Evolutionary conservation across 2,113 vertebrate species (phyloP).

Genomic region (Melanerpes formicivorus): DNA sequence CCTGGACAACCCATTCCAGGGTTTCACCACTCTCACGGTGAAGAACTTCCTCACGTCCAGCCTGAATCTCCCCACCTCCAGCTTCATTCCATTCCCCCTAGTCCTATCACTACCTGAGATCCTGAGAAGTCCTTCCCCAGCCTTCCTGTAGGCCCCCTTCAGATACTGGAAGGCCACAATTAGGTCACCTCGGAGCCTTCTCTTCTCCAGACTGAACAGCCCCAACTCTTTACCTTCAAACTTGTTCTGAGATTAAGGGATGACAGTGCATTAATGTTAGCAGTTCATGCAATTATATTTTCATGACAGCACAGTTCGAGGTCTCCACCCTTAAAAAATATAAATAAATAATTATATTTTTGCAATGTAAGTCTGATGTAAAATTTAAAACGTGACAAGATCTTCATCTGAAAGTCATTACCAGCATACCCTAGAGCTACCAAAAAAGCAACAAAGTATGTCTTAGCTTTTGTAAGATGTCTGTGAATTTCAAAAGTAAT

Average conservation of each 20-base stretch:
- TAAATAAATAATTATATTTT: background rate
- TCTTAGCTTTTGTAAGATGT: background rate
- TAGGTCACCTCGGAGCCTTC: too few relatives aligned
- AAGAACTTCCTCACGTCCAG: too few relatives aligned
- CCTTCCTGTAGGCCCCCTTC: too few relatives aligned
- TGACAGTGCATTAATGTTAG: background rate
- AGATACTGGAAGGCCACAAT: too few relatives aligned
- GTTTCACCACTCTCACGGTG: too few relatives aligned
- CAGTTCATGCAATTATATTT: background rate
- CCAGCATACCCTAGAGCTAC: background rate
- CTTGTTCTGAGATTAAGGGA: background rate
- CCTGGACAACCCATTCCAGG: too few relatives aligned
- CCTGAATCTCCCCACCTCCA: too few relatives aligned
- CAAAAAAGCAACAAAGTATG: background rate
- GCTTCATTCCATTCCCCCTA: too few relatives aligned
- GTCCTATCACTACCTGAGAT: too few relatives aligned
- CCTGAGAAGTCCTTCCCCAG: too few relatives aligned
- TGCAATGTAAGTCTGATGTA: background rate
- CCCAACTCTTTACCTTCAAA: too few relatives aligned
- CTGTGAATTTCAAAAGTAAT: background rate
- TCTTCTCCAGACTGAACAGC: too few relatives aligned
- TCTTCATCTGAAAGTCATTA: background rate
- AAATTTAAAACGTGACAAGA: background rate
- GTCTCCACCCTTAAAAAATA: background rate
- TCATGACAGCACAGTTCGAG: background rate